A percentile compares a stretch with the other conserved stretches of the same genome.
Conservation (phyloP, 2,113 vertebrate species). For the Sialia sialis region DNA sequence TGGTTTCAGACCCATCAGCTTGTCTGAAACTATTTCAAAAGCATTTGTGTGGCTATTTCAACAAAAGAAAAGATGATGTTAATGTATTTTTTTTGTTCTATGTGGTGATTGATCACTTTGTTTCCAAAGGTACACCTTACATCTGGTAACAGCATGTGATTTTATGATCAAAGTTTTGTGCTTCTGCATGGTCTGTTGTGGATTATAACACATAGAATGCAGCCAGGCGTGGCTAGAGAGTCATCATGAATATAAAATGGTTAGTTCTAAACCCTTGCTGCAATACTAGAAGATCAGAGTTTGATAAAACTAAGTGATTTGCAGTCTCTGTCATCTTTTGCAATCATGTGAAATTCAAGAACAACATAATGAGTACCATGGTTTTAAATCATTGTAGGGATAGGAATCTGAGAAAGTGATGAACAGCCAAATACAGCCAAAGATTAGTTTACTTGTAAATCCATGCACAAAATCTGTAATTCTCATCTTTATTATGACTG, state of each 20-base stretch:
- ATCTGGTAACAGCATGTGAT: neutral
- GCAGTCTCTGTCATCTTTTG: neutral
- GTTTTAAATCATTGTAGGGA: neutral
- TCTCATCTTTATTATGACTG: neutral
- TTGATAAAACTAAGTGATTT: neutral
- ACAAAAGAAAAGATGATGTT: neutral
- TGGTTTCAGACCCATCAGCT: neutral
- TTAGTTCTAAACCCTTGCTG: neutral
- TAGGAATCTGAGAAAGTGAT: neutral
- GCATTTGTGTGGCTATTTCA: neutral
- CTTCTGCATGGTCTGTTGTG: neutral
- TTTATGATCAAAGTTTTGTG: neutral
- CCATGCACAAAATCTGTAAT: neutral
- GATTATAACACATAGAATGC: neutral
- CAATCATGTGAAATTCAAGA: neutral
- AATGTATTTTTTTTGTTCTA: neutral
- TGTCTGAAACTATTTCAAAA: neutral
- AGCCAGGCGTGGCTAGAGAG: neutral
- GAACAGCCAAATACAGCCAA: neutral
- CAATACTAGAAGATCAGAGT: neutral
- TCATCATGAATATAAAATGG: neutral
- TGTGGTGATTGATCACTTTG: neutral
- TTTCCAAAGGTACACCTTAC: neutral
- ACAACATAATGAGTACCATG: neutral
- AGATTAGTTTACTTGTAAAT: neutral